Evolutionary conservation across 2,113 vertebrate genomes (phyloP).

Genomic region (Orthonyx spaldingii): DNA sequence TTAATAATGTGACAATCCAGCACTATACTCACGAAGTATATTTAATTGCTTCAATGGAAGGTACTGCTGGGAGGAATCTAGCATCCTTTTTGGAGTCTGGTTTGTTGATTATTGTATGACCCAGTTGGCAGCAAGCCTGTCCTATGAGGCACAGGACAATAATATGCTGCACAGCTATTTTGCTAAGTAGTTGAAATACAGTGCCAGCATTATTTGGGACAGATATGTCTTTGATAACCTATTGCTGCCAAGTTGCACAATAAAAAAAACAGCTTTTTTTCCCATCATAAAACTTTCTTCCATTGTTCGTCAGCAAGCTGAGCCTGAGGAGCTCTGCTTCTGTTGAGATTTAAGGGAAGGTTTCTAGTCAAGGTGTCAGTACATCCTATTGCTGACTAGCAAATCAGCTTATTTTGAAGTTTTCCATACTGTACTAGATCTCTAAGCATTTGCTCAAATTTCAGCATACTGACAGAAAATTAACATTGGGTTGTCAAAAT

Average conservation of each 20-base stretch:
- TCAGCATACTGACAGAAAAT: not conserved
- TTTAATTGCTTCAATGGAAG: not conserved
- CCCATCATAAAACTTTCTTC: not conserved
- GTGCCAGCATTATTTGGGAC: not conserved
- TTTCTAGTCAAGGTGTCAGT: not conserved
- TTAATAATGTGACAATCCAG: not conserved
- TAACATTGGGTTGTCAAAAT: not conserved
- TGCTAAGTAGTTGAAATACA: not conserved
- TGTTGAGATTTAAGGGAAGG: not conserved
- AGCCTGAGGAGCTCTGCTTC: not conserved
- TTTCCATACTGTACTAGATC: not conserved
- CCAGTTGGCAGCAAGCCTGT: slow-evolving; percentile 1
- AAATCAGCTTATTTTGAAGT: not conserved
- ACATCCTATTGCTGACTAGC: not conserved
- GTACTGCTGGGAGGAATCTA: not conserved
- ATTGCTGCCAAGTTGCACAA: not conserved
- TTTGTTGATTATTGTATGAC: slow-evolving; percentile 5
- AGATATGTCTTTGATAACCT: not conserved
- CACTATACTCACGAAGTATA: not conserved
- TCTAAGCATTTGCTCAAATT: not conserved
- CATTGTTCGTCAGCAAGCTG: not conserved
- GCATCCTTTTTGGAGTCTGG: not conserved
- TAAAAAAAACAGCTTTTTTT: not conserved
- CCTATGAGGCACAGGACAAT: not conserved
- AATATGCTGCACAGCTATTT: not conserved